A percentile compares a stretch with the other conserved stretches of the same genome.
Evolutionary conservation across 2,113 vertebrate genomes (phyloP).

Genomic region (Lanius collurio): DNA sequence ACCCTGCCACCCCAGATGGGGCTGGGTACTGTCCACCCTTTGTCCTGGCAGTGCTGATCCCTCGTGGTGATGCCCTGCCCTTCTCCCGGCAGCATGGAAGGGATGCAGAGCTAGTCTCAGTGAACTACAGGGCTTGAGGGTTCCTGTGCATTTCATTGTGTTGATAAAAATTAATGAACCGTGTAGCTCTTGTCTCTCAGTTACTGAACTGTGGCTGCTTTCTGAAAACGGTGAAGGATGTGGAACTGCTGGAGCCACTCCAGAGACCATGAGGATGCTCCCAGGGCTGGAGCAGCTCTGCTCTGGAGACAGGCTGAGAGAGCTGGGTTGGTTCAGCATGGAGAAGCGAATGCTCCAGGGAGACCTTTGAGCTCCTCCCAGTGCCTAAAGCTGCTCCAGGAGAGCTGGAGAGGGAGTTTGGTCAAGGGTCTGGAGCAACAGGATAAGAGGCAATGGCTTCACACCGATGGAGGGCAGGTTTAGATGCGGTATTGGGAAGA

Average conservation of each 20-base stretch:
- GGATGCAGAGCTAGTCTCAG: not conserved
- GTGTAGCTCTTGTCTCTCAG: rapidly evolving
- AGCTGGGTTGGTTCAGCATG: not conserved
- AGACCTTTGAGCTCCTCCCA: not conserved
- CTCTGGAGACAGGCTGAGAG: not conserved
- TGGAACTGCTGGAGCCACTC: not conserved
- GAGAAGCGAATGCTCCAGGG: not conserved
- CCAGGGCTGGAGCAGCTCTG: not conserved
- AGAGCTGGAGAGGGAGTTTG: not conserved
- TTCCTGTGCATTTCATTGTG: not conserved
- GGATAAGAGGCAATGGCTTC: not conserved
- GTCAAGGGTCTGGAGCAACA: not conserved
- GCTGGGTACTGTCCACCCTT: rapidly evolving
- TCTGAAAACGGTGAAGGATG: not conserved
- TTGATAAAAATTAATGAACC: not conserved
- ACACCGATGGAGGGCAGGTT: not conserved
- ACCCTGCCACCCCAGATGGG: not conserved
- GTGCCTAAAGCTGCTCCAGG: not conserved
- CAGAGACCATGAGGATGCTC: not conserved
- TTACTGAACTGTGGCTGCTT: rapidly evolving
- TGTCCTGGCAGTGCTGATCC: not conserved
- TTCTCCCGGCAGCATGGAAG: rapidly evolving
- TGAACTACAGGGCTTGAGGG: not conserved
- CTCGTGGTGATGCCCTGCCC: rapidly evolving
- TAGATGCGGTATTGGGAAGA: not conserved